These are phyloP conservation scores for Ganaspis brasiliensis DNA, from an alignment of 2,888 invertebrate genomes.

Conservation along the genomic window DNA sequence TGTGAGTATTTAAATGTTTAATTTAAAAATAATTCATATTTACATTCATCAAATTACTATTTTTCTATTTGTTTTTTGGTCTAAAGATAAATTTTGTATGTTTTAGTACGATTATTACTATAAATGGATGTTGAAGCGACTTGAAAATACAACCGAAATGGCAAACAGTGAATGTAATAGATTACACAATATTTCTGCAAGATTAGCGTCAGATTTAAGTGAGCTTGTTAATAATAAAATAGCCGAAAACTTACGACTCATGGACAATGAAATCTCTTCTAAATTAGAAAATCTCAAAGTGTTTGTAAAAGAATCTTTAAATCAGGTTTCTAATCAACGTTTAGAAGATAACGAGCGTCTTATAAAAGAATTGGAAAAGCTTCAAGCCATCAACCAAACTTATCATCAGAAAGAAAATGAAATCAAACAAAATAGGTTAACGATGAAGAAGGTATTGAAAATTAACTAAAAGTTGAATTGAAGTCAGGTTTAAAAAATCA, in stretches of 20 bases:
- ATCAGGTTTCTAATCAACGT: conserved; percentile 62
- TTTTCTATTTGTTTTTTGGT: conserved; percentile 13
- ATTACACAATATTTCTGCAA: conserved; percentile 62
- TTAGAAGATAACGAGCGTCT: conserved; percentile 66
- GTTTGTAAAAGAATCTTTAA: conserved; percentile 66
- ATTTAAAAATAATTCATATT: conserved; percentile 18
- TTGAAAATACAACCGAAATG: conserved; percentile 60
- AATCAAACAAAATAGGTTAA: conserved; percentile 55
- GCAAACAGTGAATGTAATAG: conserved; percentile 64
- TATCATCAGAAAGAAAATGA: conserved; percentile 61
- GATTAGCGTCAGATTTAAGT: conserved; percentile 67
- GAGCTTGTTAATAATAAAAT: conserved; percentile 70
- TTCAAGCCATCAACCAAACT: conserved; percentile 56
- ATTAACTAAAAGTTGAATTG: not conserved
- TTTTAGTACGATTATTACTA: conserved; percentile 68
- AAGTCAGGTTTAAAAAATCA: conserved; percentile 45
- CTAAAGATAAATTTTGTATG: conserved; percentile 26
- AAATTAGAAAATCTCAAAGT: conserved; percentile 67
- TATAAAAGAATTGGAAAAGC: conserved; percentile 60
- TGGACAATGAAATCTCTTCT: conserved; percentile 64
- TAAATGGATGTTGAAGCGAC: conserved; percentile 67
- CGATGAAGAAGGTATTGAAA: conserved; percentile 50
- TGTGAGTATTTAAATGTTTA: conserved; percentile 63
- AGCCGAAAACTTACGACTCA: conserved; percentile 66
- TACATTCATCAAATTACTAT: conserved; percentile 9